Conservation (phyloP, 1,140 invertebrate genomes). For the Meloidogyne chitwoodi region DNA sequence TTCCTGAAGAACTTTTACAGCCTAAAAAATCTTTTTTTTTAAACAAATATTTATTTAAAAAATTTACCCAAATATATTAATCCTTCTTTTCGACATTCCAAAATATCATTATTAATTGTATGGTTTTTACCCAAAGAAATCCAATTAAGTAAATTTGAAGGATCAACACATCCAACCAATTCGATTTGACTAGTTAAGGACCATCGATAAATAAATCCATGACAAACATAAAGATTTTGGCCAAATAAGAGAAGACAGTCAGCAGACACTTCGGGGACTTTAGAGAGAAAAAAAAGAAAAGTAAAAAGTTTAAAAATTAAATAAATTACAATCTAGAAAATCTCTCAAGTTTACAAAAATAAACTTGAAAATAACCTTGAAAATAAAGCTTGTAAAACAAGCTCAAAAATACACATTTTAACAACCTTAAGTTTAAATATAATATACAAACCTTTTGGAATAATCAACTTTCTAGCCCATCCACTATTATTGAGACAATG, state of each 20-base stretch:
- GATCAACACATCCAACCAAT: not conserved
- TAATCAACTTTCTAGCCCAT: not conserved
- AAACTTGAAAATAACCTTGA: too few relatives aligned
- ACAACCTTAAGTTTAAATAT: too few relatives aligned
- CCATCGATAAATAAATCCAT: not conserved
- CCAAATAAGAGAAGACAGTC: not conserved
- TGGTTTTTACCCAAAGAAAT: not conserved
- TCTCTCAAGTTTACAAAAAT: too few relatives aligned
- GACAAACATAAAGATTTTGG: not conserved
- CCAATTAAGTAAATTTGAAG: not conserved
- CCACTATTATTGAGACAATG: not conserved
- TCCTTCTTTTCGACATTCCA: not conserved
- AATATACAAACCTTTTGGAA: not conserved
- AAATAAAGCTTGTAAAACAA: too few relatives aligned
- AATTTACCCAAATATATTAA: not conserved
- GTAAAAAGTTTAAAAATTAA: not conserved
- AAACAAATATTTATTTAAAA: not conserved
- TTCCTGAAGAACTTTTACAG: not conserved
- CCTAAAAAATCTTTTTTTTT: not conserved
- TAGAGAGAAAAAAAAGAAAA: not conserved
- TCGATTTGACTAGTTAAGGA: not conserved
- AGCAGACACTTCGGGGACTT: not conserved
- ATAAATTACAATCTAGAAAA: too few relatives aligned
- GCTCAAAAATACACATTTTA: too few relatives aligned
- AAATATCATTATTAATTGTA: not conserved